Conservation (phyloP, 2,888 invertebrate genomes). For the Syritta pipiens region DNA sequence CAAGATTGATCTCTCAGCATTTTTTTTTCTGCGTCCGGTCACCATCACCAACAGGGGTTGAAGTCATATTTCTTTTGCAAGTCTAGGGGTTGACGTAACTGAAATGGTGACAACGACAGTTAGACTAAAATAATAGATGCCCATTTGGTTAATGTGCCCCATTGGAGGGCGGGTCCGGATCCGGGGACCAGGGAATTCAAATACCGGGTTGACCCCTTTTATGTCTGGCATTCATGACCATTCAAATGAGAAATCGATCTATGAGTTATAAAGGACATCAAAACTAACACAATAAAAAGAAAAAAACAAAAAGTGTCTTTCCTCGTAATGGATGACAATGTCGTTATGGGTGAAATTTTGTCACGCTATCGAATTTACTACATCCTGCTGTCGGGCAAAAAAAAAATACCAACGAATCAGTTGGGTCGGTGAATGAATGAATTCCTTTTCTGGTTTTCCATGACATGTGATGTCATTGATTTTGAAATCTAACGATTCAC, state of each 20-base stretch:
- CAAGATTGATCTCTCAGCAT: constrained; percentile 35
- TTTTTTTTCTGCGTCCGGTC: neutral
- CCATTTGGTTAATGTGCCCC: constrained; percentile 60
- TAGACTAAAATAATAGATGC: constrained; percentile 52
- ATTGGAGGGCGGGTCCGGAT: no score
- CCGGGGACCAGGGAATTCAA: no score
- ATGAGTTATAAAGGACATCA: constrained; percentile 20
- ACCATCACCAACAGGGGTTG: neutral
- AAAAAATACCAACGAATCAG: constrained; percentile 13
- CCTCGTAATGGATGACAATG: constrained; percentile 56
- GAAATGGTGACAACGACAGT: constrained; percentile 18
- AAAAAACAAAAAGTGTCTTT: constrained; percentile 38
- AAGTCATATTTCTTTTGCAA: neutral
- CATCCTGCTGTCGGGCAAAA: neutral
- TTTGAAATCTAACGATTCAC: constrained; percentile 37
- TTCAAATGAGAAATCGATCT: constrained; percentile 62
- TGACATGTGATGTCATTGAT: constrained; percentile 54
- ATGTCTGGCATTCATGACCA: constrained; percentile 46
- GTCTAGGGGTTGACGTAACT: constrained; percentile 24
- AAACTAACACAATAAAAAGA: no score
- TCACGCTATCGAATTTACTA: constrained; percentile 61
- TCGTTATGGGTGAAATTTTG: constrained; percentile 50
- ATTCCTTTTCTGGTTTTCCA: constrained; percentile 26
- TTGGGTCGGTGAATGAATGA: constrained; percentile 27
- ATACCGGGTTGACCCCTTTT: constrained; percentile 45